Percentiles rank a stretch among this genome's conserved stretches.
Evolutionary conservation across 2,113 vertebrate genomes (phyloP).

Genomic region (Ciconia maguari): DNA sequence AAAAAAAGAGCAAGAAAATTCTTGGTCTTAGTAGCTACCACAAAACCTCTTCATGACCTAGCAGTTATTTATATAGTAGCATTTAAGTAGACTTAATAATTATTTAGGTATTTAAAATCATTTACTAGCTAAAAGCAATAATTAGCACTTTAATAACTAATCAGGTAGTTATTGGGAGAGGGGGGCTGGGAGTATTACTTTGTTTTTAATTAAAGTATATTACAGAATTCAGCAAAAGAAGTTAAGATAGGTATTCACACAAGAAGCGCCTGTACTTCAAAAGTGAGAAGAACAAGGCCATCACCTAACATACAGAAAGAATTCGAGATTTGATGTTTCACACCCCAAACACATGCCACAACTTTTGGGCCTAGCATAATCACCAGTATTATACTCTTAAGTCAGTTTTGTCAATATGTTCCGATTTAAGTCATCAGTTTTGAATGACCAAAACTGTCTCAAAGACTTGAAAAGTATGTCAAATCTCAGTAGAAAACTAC

Average conservation of each 20-base stretch:
- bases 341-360: neutral
- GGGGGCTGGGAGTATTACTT: neutral
- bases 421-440: neutral
- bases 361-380: neutral
- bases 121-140: neutral
- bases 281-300: fast-evolving
- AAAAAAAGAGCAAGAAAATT: neutral
- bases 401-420: neutral
- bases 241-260: neutral
- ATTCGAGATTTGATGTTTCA: neutral
- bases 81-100: neutral
- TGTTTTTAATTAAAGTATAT: neutral
- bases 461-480: neutral
- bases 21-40: neutral
- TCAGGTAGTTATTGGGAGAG: neutral
- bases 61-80: neutral
- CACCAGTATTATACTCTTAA: neutral
- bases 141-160: neutral
- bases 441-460: neutral
- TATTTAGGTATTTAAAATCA: neutral
- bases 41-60: neutral
- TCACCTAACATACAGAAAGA: neutral
- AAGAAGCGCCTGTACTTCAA: neutral
- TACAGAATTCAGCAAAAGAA: neutral
- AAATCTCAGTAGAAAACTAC: neutral